phyloP scores from a whole-genome alignment of 2,888 invertebrate genomes.

The Disparrhopalites patrizii region DNA sequence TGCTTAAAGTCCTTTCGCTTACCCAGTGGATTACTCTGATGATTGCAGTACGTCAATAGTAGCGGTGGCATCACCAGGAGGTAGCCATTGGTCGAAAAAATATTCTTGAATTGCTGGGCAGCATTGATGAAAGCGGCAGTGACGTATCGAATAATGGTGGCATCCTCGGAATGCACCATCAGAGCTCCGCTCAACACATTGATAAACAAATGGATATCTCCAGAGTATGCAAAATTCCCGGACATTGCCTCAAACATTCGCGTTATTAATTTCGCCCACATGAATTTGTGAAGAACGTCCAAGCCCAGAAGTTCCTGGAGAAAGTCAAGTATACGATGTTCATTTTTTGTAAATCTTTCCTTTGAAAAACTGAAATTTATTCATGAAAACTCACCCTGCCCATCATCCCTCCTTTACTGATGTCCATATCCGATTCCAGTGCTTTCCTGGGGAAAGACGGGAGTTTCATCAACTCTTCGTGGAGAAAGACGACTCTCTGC shows the following conservation, averaged over 20 bases:
- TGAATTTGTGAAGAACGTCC: conserved; percentile 96
- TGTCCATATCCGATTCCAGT: conserved; percentile 89
- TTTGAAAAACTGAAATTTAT: background rate
- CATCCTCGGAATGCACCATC: conserved; percentile 94
- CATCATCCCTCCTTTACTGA: conserved; percentile 82
- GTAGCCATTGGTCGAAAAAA: conserved; percentile 97
- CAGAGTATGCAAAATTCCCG: conserved; percentile 92
- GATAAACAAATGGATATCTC: conserved; percentile 94
- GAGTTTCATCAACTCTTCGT: conserved; percentile 97
- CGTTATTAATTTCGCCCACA: conserved; percentile 95
- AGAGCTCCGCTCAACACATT: conserved; percentile 93
- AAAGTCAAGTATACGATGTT: background rate
- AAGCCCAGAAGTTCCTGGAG: conserved; percentile 75
- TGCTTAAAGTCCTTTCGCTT: no score
- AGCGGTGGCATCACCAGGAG: conserved; percentile 96
- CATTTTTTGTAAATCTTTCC: background rate
- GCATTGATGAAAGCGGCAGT: conserved; percentile 97
- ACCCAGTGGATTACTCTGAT: conserved; percentile 77
- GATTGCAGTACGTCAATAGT: conserved; percentile 92
- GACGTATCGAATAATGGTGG: conserved; percentile 89
- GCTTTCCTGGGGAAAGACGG: conserved; percentile 98
- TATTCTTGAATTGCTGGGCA: conserved; percentile 96
- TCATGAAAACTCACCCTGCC: conserved; percentile 63
- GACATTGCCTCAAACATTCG: conserved; percentile 98
- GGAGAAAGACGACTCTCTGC: conserved; percentile 94